A percentile compares a stretch with the other conserved stretches of the same genome.
phyloP scores from a whole-genome alignment of 2,113 vertebrate genomes.

The Prionailurus viverrinus region DNA sequence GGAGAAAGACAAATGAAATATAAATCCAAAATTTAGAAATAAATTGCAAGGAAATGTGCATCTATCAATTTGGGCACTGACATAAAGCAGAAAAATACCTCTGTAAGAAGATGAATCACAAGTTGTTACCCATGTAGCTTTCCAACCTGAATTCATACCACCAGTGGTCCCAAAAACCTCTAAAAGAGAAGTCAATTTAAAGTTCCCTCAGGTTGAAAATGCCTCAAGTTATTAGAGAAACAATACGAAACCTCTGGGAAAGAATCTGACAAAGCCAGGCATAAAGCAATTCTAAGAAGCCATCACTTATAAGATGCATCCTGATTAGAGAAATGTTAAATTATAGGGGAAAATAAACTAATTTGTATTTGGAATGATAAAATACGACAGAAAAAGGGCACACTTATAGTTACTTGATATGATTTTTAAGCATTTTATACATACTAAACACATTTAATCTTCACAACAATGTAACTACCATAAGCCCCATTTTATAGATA shows the following conservation, averaged over 20 bases:
- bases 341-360: neutral
- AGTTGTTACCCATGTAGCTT: neutral
- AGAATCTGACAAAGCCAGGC: neutral
- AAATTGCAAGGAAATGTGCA: neutral
- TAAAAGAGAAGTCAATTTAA: conserved; percentile 26
- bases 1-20: neutral
- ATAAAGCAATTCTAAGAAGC: neutral
- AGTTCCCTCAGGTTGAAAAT: neutral
- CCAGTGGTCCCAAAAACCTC: neutral
- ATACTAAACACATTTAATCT: neutral
- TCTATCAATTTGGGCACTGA: neutral
- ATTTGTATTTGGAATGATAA: neutral
- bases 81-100: neutral
- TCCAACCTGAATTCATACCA: neutral
- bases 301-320: neutral
- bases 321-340: neutral
- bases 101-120: neutral
- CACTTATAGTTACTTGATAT: neutral
- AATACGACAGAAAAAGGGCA: neutral
- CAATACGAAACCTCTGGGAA: neutral
- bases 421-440: neutral
- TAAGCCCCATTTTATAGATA: neutral
- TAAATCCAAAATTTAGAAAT: neutral
- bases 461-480: neutral
- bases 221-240: neutral